A percentile compares a stretch with the other conserved stretches of the same genome.
These are phyloP conservation scores for Chrysaora quinquecirrha DNA, from an alignment of 30 jellyfish, hydroid and myxozoan species.

Conservation along the genomic window DNA sequence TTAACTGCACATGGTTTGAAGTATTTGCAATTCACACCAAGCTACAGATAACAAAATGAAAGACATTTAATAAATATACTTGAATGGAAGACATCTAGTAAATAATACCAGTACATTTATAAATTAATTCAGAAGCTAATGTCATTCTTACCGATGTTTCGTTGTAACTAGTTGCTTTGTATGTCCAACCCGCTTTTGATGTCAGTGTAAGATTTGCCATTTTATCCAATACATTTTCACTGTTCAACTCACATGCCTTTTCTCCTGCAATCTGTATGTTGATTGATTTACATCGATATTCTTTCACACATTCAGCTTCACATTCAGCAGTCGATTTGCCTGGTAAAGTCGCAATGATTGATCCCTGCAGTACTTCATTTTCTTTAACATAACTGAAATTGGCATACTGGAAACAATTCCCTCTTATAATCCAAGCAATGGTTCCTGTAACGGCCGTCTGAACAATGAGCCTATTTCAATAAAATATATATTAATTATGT, in stretches of 20 bases:
- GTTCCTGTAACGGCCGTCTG: too few species aligned
- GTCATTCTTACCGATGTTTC: conserved; percentile 5
- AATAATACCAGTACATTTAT: too few species aligned
- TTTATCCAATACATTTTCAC: background rate
- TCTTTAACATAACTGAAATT: background rate
- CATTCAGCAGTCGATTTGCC: background rate
- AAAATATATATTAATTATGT: too few species aligned
- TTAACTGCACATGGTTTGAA: conserved; percentile 2
- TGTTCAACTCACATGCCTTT: conserved; percentile 1
- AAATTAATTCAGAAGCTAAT: background rate
- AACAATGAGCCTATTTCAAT: too few species aligned
- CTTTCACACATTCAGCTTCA: background rate
- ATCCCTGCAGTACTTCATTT: background rate
- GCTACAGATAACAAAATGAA: background rate
- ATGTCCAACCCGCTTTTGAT: conserved; percentile 11
- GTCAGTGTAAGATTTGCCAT: background rate
- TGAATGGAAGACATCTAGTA: background rate
- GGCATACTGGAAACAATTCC: background rate
- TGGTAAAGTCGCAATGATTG: background rate
- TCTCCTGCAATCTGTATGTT: background rate
- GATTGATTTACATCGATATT: background rate
- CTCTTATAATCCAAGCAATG: background rate
- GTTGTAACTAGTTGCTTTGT: conserved; percentile 20
- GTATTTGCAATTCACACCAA: conserved; percentile 9
- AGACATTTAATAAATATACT: background rate